phyloP scores from a whole-genome alignment of 1,140 invertebrate species.

The Pemphigus obesinymphae region DNA sequence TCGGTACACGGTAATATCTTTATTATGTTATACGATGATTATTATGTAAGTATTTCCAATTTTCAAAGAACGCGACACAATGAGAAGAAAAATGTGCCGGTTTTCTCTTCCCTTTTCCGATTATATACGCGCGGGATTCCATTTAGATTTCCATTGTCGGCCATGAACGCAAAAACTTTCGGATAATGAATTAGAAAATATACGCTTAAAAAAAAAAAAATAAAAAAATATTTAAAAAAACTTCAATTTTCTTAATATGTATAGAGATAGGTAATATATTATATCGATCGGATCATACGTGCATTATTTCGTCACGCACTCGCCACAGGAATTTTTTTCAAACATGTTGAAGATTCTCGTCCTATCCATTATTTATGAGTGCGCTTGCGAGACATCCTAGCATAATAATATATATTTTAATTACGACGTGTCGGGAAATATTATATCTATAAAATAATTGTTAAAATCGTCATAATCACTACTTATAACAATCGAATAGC shows the following conservation, averaged over 20 bases:
- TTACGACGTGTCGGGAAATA: neutral
- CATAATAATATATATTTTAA: neutral
- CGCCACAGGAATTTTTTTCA: neutral
- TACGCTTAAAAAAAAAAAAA: too few species aligned
- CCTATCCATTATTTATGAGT: neutral
- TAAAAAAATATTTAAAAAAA: too few species aligned
- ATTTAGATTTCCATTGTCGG: neutral
- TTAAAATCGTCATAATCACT: too few species aligned
- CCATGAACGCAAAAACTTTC: conserved; percentile 13
- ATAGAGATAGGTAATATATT: neutral
- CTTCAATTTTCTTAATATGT: too few species aligned
- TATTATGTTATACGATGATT: neutral
- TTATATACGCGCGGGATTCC: neutral
- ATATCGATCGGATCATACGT: neutral
- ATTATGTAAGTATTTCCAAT: conserved; percentile 7
- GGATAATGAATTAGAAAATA: neutral
- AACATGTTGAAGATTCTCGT: neutral
- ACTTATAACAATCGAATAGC: too few species aligned
- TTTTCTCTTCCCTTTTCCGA: conserved; percentile 10
- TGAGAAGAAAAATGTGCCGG: neutral
- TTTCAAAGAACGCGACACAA: neutral
- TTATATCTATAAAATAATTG: neutral
- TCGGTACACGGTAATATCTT: too few species aligned
- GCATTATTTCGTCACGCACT: neutral
- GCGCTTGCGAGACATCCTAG: neutral